These are phyloP conservation scores for Fulica atra DNA, from an alignment of 2,113 vertebrate species.

Conservation along the genomic window DNA sequence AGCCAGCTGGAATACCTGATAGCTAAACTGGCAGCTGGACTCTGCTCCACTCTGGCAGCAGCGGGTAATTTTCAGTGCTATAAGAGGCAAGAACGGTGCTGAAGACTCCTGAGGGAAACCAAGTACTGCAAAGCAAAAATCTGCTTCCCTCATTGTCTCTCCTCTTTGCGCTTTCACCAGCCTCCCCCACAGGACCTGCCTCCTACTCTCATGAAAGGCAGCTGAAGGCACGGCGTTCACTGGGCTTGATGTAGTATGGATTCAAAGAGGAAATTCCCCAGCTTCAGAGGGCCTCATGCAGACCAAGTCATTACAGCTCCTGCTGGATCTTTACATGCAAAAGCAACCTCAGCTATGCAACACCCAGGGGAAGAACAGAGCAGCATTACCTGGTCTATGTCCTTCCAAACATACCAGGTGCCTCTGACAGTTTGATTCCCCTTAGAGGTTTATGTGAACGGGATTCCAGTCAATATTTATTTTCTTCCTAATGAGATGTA, in stretches of 20 bases:
- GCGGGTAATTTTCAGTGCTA: neutral
- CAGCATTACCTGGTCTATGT: neutral
- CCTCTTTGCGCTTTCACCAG: neutral
- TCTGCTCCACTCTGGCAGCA: neutral
- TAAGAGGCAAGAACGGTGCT: neutral
- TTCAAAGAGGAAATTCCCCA: neutral
- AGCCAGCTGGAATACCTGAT: neutral
- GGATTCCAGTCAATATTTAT: neutral
- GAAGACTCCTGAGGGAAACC: neutral
- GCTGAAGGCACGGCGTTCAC: neutral
- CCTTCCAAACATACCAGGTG: accelerated
- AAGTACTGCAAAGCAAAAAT: neutral
- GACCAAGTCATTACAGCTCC: neutral
- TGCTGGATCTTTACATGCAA: neutral
- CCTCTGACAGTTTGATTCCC: neutral
- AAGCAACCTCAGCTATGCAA: neutral
- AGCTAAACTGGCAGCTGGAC: neutral
- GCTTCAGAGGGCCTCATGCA: neutral
- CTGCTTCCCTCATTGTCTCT: neutral
- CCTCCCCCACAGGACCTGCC: neutral
- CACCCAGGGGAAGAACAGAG: neutral
- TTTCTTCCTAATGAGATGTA: neutral
- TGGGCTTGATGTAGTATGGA: neutral
- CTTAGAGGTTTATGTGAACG: neutral
- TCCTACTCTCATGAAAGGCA: neutral